Percentiles rank a stretch among this genome's conserved stretches.
These are phyloP conservation scores for Drosophila flavopinicola DNA, from an alignment of 2,888 invertebrate genomes.

Conservation along the genomic window DNA sequence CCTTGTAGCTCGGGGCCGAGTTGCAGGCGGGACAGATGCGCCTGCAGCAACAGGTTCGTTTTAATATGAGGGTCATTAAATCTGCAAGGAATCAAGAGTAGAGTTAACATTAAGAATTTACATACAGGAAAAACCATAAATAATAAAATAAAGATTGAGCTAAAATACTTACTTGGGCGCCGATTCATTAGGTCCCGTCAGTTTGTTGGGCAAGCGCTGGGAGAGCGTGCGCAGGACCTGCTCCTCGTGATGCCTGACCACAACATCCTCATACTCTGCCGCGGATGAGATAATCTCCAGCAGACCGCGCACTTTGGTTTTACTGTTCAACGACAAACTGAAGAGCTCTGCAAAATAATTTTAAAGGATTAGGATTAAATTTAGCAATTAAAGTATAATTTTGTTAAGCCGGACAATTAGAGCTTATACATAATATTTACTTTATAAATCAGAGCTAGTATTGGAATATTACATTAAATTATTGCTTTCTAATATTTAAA, in stretches of 20 bases:
- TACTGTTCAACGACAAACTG: conserved; percentile 97
- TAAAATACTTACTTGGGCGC: conserved; percentile 88
- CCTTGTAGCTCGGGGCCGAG: conserved; percentile 98
- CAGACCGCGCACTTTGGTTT: conserved; percentile 98
- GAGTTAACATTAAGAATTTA: too few species aligned
- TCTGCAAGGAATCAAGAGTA: conserved; percentile 84
- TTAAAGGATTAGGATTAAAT: not conserved
- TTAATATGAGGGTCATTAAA: conserved; percentile 99
- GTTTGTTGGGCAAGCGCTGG: conserved; percentile 87
- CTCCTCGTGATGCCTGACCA: conserved; percentile 98
- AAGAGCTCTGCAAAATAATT: conserved; percentile 91
- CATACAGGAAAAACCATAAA: too few species aligned
- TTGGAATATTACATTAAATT: too few species aligned
- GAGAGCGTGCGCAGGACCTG: conserved; percentile 88
- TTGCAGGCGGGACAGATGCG: conserved; percentile 97
- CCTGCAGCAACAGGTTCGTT: conserved; percentile 97
- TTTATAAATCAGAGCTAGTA: too few species aligned
- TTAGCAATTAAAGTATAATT: too few species aligned
- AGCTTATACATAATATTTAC: too few species aligned
- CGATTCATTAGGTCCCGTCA: conserved; percentile 86
- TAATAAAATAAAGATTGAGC: not conserved
- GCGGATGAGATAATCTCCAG: conserved; percentile 99
- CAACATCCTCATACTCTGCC: conserved; percentile 97
- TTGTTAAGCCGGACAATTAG: too few species aligned
- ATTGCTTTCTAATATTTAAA: too few species aligned